Percentiles rank a stretch among this genome's conserved stretches.
phyloP scores from a whole-genome alignment of 64 coral and sea anemone species.

The Actinia equina region DNA sequence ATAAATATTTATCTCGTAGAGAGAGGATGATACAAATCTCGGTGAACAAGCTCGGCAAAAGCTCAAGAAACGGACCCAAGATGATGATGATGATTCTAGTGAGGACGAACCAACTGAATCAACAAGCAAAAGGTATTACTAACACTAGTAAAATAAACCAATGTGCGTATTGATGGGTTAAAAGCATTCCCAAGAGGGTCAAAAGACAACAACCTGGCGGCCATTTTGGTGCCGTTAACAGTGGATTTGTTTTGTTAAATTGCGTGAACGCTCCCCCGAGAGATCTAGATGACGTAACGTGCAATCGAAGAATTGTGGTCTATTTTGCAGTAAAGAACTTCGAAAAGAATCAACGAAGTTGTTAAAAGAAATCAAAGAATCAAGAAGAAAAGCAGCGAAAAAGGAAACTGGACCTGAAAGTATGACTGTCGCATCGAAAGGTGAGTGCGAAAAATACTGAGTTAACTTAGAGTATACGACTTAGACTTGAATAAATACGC shows the following conservation, averaged over 20 bases:
- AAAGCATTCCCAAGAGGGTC: too few relatives aligned
- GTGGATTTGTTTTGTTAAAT: too few relatives aligned
- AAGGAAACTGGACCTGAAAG: neutral
- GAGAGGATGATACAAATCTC: neutral
- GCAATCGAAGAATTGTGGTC: too few relatives aligned
- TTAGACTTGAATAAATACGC: too few relatives aligned
- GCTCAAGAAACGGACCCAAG: slow-evolving; percentile 32
- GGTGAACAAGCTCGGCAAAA: slow-evolving; percentile 41
- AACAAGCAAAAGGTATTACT: slow-evolving; percentile 10
- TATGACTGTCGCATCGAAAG: neutral
- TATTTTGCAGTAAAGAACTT: neutral
- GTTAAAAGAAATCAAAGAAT: slow-evolving; percentile 16
- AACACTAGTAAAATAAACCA: too few relatives aligned
- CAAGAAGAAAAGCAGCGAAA: neutral
- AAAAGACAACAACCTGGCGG: too few relatives aligned
- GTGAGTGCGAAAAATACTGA: neutral
- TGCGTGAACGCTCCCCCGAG: too few relatives aligned
- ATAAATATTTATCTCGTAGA: neutral
- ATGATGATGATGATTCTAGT: slow-evolving; percentile 13
- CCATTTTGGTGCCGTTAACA: too few relatives aligned
- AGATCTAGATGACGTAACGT: too few relatives aligned
- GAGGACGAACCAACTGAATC: neutral
- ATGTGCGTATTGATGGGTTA: too few relatives aligned
- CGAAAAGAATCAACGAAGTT: neutral
- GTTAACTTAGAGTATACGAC: too few relatives aligned